A percentile compares a stretch with the other conserved stretches of the same genome.
phyloP scores from a whole-genome alignment of 2,113 vertebrate genomes.

The Poeciliopsis occidentalis region DNA sequence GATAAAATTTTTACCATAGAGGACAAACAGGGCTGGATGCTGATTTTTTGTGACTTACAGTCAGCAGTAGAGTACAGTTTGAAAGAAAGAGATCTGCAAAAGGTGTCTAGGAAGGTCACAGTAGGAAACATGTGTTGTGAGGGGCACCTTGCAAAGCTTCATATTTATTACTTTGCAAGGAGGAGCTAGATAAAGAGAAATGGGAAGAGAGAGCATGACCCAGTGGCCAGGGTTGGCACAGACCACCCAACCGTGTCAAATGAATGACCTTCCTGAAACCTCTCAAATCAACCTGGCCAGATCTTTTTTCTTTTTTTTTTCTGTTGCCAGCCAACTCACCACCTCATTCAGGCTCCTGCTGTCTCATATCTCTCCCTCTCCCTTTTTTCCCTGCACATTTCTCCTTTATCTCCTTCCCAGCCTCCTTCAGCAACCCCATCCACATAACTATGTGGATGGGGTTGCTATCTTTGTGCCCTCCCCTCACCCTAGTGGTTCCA shows the following conservation, averaged over 20 bases:
- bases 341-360: constrained; percentile 8
- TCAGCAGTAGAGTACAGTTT: not conserved
- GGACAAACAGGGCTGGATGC: not conserved
- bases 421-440: constrained; percentile 25
- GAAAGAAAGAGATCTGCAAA: not conserved
- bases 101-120: not conserved
- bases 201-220: constrained; percentile 26
- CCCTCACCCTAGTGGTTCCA: constrained; percentile 24
- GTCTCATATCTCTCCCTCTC: not conserved
- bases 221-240: constrained; percentile 28
- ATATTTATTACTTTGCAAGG: constrained; percentile 16
- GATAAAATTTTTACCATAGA: not conserved
- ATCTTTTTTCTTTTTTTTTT: constrained; percentile 10
- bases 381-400: constrained; percentile 14
- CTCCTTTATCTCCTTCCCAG: constrained; percentile 37
- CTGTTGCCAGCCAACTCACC: constrained; percentile 25
- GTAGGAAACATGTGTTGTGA: constrained; percentile 1
- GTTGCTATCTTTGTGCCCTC: constrained; percentile 12
- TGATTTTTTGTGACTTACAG: not conserved
- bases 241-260: constrained; percentile 51
- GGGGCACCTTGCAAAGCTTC: constrained; percentile 21
- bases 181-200: constrained; percentile 10
- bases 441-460: constrained; percentile 22
- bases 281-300: constrained; percentile 53
- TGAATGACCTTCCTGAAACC: constrained; percentile 69